A percentile compares a stretch with the other conserved stretches of the same genome.
These are phyloP conservation scores for Zoanthus sansibaricus DNA, from an alignment of 92 coral and sea anemone genomes.

Conservation along the genomic window DNA sequence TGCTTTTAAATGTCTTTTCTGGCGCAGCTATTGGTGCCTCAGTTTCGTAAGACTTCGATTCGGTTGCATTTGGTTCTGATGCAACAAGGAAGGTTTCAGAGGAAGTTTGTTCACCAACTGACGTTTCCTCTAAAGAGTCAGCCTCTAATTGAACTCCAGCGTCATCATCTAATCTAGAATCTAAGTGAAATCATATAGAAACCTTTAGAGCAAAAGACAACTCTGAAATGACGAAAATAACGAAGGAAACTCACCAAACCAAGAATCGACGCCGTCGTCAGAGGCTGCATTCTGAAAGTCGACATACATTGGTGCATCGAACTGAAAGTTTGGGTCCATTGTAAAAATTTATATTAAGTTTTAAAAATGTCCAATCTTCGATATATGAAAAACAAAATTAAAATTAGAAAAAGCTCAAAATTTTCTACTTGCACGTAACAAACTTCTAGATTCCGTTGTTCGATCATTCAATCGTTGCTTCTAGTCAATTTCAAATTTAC, in stretches of 20 bases:
- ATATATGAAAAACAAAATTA: neutral
- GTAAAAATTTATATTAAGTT: neutral
- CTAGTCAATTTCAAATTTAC: constrained; percentile 61
- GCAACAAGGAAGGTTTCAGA: neutral
- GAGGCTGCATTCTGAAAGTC: constrained; percentile 62
- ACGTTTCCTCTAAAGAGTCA: constrained; percentile 64
- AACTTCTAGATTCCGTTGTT: constrained; percentile 8
- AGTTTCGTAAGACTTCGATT: neutral
- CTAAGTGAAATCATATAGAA: constrained; percentile 41
- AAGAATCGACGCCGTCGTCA: constrained; percentile 72
- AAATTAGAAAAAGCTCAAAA: constrained; percentile 3
- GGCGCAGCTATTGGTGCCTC: neutral
- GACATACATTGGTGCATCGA: constrained; percentile 96
- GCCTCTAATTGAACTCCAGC: constrained; percentile 67
- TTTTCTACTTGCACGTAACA: neutral
- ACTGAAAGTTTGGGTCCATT: constrained; percentile 86
- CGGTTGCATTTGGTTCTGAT: constrained; percentile 16
- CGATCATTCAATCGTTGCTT: constrained; percentile 56
- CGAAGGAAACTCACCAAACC: constrained; percentile 88
- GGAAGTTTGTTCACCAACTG: constrained; percentile 12
- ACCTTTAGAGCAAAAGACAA: neutral
- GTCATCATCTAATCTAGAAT: constrained; percentile 77
- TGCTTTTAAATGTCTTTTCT: neutral
- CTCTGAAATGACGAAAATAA: neutral
- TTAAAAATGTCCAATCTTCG: neutral